Base-by-base conservation (phyloP, 2,113 vertebrate species). In the Chaetops frenatus region DNA sequence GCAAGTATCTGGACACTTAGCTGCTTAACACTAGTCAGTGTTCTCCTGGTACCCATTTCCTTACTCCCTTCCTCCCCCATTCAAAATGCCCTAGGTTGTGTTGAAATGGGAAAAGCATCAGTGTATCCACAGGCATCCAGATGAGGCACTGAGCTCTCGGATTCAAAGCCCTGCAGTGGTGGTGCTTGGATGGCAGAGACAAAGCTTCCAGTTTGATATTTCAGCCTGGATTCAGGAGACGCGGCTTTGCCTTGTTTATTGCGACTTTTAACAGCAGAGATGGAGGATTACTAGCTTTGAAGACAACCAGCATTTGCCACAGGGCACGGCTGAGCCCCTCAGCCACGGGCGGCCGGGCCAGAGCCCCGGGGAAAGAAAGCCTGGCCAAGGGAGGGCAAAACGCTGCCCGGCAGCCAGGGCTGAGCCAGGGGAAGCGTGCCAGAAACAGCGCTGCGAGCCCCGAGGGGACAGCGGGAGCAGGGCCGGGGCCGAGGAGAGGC, bases 401-500 rank as follows among this genome's bases (percentile, higher is more conserved):
- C 2, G 5, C 33, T 80, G 91, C 60, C 35, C 6, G 2, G 51
- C 40, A 90, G 86, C 45, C 64, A 1, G 82, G 80, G 61, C 81
- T 72, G 76, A 78, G 70, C 36, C 11, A 18, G 53, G 81, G 61
- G 13, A 73, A 6, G 5, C 0, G 1, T 1, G 54, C 22, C 61
- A n/a, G 38, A 12, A 53, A 88, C 38, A 64, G 78, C 72, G 29
- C 88, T 53, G 72, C 4, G 0, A 72, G 82, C 47, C n/a, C 40
- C 2, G 1, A 25, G 35, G 67, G 67, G 44, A 57, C 20, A 42
- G 71, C 6, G 3, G 86, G 18, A 80, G 47, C 36, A 6, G 78
- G 22, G 1, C 12, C 35, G 42, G 33, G 1, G 11, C 1, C 38
- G 38, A 8, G 45, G 9, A 28, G 25, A 4, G 56, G 21, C 6